Base-by-base conservation (phyloP, 2,888 invertebrate species). In the Argynnis bischoffii region DNA sequence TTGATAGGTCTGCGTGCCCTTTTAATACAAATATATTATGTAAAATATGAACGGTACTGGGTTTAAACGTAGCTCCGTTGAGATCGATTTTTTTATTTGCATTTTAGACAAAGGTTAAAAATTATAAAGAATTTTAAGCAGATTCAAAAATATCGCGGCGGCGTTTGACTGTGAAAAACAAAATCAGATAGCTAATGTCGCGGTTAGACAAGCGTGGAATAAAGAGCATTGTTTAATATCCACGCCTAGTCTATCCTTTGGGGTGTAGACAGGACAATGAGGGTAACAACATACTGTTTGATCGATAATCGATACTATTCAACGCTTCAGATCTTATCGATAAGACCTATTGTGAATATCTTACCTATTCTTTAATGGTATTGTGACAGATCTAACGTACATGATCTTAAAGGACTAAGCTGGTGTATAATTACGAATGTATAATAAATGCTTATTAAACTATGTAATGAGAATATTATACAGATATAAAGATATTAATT, bases 231-330 rank as follows among this genome's bases (percentile, higher is more conserved):
- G 87, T 89, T 80, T 82, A 76, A 80, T 79, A 80, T 81, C 77
- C 79, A 80, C 83, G 86, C 84, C 87, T 86, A 84, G 82, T 82
- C 84, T 82, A 83, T 77, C 79, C 76, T 78, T 79, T 83, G 85
- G 86, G 86, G 82, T 85, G 85, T 69, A 76, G 91, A 91, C 91
- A 90, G 88, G 78, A 90, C 91, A 92, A 92, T 92, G 87, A 86
- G 85, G 84, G 86, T 83, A 85, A 86, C 85, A 79, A 80, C 80
- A 77, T 74, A 79, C 77, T 76, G 77, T 77, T 70, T 73, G 77
- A 83, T 83, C 81, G 80, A 81, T 81, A 81, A 83, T 86, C 88
- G 85, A 86, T 86, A 81, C 77, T 81, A 84, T 86, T 87, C 81
- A 81, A 74, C 79, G 81, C 83, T 86, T 86, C 84, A 84, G 90